phyloP scores from a whole-genome alignment of 2,113 vertebrate genomes.

The Podarcis raffonei region DNA sequence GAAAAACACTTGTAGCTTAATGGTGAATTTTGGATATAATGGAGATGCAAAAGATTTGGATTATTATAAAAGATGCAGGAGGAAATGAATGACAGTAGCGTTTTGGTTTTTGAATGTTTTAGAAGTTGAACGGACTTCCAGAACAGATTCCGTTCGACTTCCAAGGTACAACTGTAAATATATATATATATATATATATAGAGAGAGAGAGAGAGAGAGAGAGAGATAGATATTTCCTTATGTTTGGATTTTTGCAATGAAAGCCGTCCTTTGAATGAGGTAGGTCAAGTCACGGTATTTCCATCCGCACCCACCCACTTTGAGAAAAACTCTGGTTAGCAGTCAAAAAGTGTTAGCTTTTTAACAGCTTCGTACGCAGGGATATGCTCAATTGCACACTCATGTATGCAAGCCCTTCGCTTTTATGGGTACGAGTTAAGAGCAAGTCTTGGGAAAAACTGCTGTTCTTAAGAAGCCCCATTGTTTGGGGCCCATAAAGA shows the following conservation, averaged over 20 bases:
- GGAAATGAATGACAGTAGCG: too few relatives aligned
- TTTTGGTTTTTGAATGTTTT: too few relatives aligned
- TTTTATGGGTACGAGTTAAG: background rate
- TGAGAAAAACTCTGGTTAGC: background rate
- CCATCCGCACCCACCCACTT: background rate
- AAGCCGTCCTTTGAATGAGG: background rate
- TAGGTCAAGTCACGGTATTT: background rate
- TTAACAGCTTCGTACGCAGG: background rate
- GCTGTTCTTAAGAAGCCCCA: background rate
- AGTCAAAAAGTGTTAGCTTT: background rate
- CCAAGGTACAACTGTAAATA: too few relatives aligned
- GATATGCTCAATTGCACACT: background rate
- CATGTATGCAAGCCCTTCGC: background rate
- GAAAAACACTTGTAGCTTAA: too few relatives aligned
- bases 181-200: too few relatives aligned
- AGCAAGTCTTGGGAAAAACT: conserved; percentile 28
- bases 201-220: too few relatives aligned
- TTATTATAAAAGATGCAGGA: too few relatives aligned
- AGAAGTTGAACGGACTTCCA: too few relatives aligned
- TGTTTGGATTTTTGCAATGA: background rate
- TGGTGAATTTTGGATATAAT: too few relatives aligned
- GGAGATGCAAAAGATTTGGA: too few relatives aligned
- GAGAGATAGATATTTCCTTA: too few relatives aligned
- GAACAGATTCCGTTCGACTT: too few relatives aligned
- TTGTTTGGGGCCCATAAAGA: conserved; percentile 35